Percentiles rank a stretch among this genome's conserved stretches.
Evolutionary conservation across 2,888 invertebrate species (phyloP).

Genomic region (Tachina lurida): DNA sequence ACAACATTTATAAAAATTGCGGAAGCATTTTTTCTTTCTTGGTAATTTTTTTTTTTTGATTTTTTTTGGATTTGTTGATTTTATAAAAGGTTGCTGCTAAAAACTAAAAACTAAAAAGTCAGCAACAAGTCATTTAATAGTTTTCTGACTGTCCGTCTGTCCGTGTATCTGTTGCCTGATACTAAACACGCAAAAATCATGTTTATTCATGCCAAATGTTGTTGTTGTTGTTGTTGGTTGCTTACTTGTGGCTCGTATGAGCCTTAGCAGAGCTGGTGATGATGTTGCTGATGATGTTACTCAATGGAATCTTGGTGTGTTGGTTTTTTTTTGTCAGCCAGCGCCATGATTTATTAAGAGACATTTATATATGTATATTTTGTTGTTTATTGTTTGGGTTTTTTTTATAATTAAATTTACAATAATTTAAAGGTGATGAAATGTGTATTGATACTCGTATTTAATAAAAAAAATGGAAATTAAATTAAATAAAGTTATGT

Average conservation of each 20-base stretch:
- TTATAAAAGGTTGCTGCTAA: conserved; percentile 41
- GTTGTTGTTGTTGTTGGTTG: conserved; percentile 30
- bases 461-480: background rate
- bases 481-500: conserved; percentile 5
- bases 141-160: conserved; percentile 9
- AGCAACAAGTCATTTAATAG: conserved; percentile 51
- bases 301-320: conserved; percentile 22
- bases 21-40: conserved; percentile 45
- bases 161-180: conserved; percentile 39
- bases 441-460: conserved; percentile 41
- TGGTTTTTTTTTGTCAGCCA: background rate
- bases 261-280: conserved; percentile 6
- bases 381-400: conserved; percentile 16
- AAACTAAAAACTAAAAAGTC: conserved; percentile 30
- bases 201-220: conserved; percentile 67
- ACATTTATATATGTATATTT: conserved; percentile 6
- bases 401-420: conserved; percentile 30
- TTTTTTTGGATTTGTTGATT: background rate
- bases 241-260: conserved; percentile 3
- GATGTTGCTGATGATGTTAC: conserved; percentile 32
- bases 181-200: conserved; percentile 70
- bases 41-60: background rate
- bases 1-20: conserved; percentile 44
- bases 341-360: conserved; percentile 38
- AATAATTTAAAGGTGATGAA: conserved; percentile 63